Evolutionary conservation across 2,113 vertebrate genomes (phyloP).

Genomic region (human): DNA sequence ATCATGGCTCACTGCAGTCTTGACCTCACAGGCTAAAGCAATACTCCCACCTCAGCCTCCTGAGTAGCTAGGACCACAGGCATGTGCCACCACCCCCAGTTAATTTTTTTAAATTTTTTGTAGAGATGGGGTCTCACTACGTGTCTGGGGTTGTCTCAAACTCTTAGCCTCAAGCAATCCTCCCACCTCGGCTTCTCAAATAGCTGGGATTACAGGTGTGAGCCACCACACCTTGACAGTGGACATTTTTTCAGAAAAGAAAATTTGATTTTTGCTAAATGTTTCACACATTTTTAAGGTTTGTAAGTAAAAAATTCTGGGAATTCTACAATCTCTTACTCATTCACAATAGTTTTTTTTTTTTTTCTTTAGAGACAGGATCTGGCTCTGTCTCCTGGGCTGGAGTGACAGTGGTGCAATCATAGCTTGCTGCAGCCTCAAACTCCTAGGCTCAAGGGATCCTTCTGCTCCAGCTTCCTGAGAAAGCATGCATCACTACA

Average conservation of each 20-base stretch:
- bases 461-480: too few relatives aligned
- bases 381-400: too few relatives aligned
- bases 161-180: neutral
- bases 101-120: neutral
- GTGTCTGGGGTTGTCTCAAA: neutral
- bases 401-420: too few relatives aligned
- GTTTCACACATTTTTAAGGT: neutral
- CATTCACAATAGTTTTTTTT: conserved; percentile 15
- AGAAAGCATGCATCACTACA: too few relatives aligned
- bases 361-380: too few relatives aligned
- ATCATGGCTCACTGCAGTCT: neutral
- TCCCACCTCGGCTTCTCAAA: neutral
- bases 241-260: neutral
- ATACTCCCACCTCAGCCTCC: neutral
- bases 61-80: neutral
- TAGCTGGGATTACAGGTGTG: neutral
- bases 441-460: too few relatives aligned
- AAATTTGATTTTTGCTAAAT: conserved; percentile 7
- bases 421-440: too few relatives aligned
- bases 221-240: neutral
- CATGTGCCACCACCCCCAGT: neutral
- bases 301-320: neutral
- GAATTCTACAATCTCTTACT: neutral
- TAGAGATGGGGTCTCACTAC: neutral
- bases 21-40: neutral